Evolutionary conservation across 2,888 invertebrate species (phyloP).

Genomic region (Pachymerium ferrugineum): DNA sequence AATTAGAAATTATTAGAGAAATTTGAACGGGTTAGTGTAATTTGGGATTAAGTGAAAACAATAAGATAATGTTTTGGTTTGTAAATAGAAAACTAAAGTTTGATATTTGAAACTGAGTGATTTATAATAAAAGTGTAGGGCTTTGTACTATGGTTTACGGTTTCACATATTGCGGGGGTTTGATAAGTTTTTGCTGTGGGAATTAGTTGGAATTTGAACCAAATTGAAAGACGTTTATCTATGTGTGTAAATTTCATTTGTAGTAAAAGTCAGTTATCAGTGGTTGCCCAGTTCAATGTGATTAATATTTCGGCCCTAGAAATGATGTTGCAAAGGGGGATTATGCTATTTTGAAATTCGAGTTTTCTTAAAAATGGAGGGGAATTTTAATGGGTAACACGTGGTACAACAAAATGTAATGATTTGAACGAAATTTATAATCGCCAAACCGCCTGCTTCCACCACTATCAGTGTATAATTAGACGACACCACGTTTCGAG

Average conservation of each 20-base stretch:
- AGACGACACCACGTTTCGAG: too few species aligned
- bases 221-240: background rate
- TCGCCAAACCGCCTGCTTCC: too few species aligned
- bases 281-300: background rate
- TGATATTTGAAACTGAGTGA: background rate
- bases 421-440: too few species aligned
- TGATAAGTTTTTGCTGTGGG: background rate
- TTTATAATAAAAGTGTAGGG: background rate
- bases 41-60: conserved; percentile 10
- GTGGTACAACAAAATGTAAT: too few species aligned
- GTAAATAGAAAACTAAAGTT: background rate
- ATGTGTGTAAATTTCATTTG: background rate
- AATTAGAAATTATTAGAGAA: background rate
- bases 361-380: too few species aligned
- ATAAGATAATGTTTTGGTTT: background rate
- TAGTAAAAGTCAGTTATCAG: background rate
- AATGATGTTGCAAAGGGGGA: too few species aligned
- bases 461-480: too few species aligned
- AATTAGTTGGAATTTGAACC: background rate
- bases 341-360: too few species aligned
- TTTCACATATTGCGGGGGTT: background rate
- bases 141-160: background rate
- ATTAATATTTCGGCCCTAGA: background rate
- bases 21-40: conserved; percentile 9
- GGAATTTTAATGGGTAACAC: too few species aligned